Evolutionary conservation across 2,888 invertebrate genomes (phyloP).

Genomic region (Lamproptera curius): DNA sequence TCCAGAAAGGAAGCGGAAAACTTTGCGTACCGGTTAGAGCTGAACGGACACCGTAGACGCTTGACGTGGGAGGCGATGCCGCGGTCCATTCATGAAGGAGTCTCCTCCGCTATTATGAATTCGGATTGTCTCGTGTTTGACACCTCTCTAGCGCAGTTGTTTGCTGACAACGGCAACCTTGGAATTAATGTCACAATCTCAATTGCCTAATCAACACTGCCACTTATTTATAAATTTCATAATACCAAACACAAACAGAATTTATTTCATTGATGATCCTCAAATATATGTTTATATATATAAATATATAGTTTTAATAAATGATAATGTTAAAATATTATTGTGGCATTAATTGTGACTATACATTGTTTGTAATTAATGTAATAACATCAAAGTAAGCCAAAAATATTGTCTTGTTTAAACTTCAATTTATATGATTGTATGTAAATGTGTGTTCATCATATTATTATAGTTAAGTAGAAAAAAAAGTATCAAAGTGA

Average conservation of each 20-base stretch:
- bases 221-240: conserved; percentile 12
- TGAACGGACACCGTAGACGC: conserved; percentile 95
- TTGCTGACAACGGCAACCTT: conserved; percentile 99
- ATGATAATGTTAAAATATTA: conserved; percentile 5
- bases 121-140: conserved; percentile 99
- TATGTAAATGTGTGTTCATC: conserved; percentile 70
- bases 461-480: conserved; percentile 61
- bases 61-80: conserved; percentile 99
- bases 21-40: conserved; percentile 98
- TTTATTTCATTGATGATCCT: conserved; percentile 18
- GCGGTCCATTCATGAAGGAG: conserved; percentile 98
- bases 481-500: conserved; percentile 30
- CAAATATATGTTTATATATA: conserved; percentile 9
- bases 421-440: conserved; percentile 40
- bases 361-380: conserved; percentile 35
- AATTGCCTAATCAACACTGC: conserved; percentile 81
- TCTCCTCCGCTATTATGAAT: conserved; percentile 97
- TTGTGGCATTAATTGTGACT: conserved; percentile 11
- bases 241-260: conserved; percentile 11
- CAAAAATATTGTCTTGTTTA: conserved; percentile 54
- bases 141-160: conserved; percentile 97
- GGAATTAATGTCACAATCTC: conserved; percentile 99
- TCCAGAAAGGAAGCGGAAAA: conserved; percentile 99
- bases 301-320: not conserved
- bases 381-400: conserved; percentile 52